Evolutionary conservation across 2,797 vertebrate genomes (phyloP).

Genomic region (Alauda arvensis): DNA sequence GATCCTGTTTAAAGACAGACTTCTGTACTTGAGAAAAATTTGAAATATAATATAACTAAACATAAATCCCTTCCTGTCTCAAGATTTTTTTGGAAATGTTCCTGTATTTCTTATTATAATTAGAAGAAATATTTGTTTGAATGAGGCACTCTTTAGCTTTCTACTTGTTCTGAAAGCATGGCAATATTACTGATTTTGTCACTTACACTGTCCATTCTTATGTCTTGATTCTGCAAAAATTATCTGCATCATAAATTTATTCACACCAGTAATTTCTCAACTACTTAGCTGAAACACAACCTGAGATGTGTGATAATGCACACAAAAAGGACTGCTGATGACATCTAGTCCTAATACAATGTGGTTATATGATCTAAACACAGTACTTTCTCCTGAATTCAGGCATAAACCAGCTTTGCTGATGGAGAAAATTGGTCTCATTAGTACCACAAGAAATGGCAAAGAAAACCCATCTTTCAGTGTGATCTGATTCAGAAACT

Average conservation of each 20-base stretch:
- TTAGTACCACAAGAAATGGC: neutral
- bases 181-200: neutral
- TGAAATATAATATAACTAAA: neutral
- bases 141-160: neutral
- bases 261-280: neutral
- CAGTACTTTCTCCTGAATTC: neutral
- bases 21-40: conserved; percentile 27
- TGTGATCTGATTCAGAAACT: neutral
- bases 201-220: neutral
- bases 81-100: conserved; percentile 3
- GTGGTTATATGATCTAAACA: accelerated
- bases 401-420: neutral
- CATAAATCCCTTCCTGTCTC: neutral
- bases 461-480: neutral
- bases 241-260: neutral
- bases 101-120: neutral
- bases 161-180: neutral
- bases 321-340: neutral
- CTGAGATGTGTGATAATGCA: neutral
- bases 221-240: neutral
- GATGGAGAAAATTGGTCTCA: neutral
- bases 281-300: neutral
- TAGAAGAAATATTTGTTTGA: conserved; percentile 30
- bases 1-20: conserved; percentile 16
- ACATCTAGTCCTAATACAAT: neutral